Base-by-base conservation (phyloP, 2,797 vertebrate genomes). In the Allobates femoralis region DNA sequence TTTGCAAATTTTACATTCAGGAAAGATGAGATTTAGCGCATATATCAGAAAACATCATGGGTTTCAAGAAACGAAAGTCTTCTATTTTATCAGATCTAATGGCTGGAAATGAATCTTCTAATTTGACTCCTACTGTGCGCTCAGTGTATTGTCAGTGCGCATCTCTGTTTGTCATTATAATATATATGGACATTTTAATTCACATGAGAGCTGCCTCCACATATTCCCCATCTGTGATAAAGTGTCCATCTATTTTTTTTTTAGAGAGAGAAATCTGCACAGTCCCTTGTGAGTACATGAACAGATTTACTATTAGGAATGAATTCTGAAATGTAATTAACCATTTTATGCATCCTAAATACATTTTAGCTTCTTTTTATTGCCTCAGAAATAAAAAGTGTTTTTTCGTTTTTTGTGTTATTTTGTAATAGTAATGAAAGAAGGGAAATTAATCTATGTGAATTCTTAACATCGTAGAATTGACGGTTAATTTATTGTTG, bases 151-250 rank as follows among this genome's bases (percentile, higher is more conserved):
- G 53, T 87, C 62, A 60, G 86, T 51, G 74, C 62, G 34, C 60
- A 78, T 71, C 64, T 73, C 34, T 79, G 60, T 83, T 87, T 84
- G 64, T 87, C 81, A 86, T 86, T 82, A 76, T 82, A 86, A 82
- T 82, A 60, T 76, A 82, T 77, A 82, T 82, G 71, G 85, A 86
- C 85, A 32, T 86, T 86, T 86, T 75, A 86, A 86, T 81, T 82
- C 85, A 77, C 85, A 86, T 83, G 85, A 86, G 79, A 81, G 80
- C 60, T 55, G 67, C 51, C 85, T 53, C 28, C 71, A 77, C 85
- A 86, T 77, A 86, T 82, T 86, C 79, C 85, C 85, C 85, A 86
- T 87, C 81, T 83, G 81, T 84, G 74, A 71, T 62, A 84, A 79
- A 87, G 82, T 87, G 76, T 83, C 80, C 81, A 83, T 86, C 85